phyloP scores from a whole-genome alignment of 2,113 vertebrate species.

The Lathamus discolor region DNA sequence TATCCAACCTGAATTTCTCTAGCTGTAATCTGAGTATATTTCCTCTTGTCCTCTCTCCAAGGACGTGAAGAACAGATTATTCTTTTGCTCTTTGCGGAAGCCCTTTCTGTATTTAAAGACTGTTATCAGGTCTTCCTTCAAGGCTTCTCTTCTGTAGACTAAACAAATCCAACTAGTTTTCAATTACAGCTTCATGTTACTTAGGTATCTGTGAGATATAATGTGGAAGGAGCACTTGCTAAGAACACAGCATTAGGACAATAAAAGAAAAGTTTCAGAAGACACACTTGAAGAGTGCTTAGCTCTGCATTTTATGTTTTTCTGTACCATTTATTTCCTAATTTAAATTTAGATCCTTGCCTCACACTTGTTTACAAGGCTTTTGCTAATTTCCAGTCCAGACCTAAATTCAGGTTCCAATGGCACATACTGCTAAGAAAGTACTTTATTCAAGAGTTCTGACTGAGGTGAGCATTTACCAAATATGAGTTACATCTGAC shows the following conservation, averaged over 20 bases:
- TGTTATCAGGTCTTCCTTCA: conserved; percentile 36
- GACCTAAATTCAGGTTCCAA: background rate
- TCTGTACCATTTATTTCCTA: background rate
- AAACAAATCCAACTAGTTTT: background rate
- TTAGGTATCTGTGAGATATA: background rate
- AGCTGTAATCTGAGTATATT: background rate
- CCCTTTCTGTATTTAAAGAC: background rate
- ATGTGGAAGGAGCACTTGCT: background rate
- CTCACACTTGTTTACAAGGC: background rate
- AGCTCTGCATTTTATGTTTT: background rate
- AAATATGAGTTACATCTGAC: background rate
- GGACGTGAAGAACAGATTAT: background rate
- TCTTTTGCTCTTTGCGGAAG: background rate
- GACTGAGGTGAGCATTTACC: background rate
- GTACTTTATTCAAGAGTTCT: background rate
- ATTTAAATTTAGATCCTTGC: background rate
- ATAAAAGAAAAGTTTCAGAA: background rate
- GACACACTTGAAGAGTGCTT: background rate
- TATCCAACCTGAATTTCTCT: background rate
- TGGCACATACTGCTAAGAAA: background rate
- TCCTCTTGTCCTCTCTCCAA: conserved; percentile 15
- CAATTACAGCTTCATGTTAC: background rate
- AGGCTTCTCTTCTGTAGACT: conserved; percentile 25
- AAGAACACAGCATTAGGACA: background rate
- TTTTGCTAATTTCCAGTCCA: background rate